phyloP scores from a whole-genome alignment of 2,888 invertebrate species.

The Caenorhabditis auriculariae region DNA sequence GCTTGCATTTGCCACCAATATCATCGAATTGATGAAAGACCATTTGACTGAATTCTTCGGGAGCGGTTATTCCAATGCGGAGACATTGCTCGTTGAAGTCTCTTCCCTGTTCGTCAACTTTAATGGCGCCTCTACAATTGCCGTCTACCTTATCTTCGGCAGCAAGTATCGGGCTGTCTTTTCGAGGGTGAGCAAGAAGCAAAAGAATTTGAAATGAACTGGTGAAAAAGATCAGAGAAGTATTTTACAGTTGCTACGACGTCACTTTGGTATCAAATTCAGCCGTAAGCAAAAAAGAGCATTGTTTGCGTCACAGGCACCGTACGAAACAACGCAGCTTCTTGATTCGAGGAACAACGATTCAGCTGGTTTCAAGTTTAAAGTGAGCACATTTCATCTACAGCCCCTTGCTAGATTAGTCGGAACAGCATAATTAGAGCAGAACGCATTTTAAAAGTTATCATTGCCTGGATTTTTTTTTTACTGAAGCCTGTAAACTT shows the following conservation, averaged over 20 bases:
- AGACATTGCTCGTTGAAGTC: constrained; percentile 48
- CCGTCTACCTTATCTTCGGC: constrained; percentile 52
- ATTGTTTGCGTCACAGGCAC: constrained; percentile 15
- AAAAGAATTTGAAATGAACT: not conserved
- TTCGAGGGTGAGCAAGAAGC: constrained; percentile 18
- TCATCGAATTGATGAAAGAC: constrained; percentile 45
- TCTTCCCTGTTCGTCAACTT: constrained; percentile 50
- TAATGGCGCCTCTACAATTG: constrained; percentile 52
- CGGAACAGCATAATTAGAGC: no score
- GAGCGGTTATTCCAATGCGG: constrained; percentile 20
- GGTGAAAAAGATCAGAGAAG: no score
- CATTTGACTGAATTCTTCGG: not conserved
- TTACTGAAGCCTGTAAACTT: no score
- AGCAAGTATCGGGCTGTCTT: constrained; percentile 51
- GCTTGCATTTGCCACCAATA: constrained; percentile 55
- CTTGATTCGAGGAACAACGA: constrained; percentile 6
- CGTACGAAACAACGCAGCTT: constrained; percentile 29
- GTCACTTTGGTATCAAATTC: constrained; percentile 11
- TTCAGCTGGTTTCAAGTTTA: no score
- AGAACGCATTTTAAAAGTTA: no score
- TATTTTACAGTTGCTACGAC: constrained; percentile 8
- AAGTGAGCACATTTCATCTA: no score
- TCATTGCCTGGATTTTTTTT: no score
- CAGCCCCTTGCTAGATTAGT: no score
- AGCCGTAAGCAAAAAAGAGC: constrained; percentile 15